phyloP scores from a whole-genome alignment of 1,140 invertebrate species.

The Pseudobourletiella spinata region DNA sequence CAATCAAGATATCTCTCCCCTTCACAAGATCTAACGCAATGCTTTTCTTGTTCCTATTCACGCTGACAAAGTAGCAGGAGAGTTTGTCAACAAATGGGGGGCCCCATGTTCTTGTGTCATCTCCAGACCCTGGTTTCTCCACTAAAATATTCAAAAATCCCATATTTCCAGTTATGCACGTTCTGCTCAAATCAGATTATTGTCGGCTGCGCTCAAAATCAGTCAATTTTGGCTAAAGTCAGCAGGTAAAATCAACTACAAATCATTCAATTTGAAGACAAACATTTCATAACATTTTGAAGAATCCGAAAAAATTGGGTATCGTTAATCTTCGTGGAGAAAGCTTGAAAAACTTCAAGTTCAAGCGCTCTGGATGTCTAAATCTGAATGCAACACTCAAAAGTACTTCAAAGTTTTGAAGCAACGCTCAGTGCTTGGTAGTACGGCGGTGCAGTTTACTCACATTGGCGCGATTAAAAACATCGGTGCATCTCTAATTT shows the following conservation, averaged over 20 bases:
- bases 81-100: conserved; percentile 75
- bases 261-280: background rate
- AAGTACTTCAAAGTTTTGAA: no score
- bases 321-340: conserved; percentile 5
- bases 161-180: background rate
- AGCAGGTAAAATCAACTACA: no score
- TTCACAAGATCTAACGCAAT: conserved; percentile 77
- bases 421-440: no score
- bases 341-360: conserved; percentile 79
- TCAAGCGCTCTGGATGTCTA: no score
- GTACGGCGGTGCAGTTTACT: no score
- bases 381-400: no score
- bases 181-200: background rate
- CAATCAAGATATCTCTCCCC: conserved; percentile 63
- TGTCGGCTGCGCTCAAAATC: no score
- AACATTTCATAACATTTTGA: conserved; percentile 11
- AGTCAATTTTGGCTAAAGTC: no score
- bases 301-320: background rate
- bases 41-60: conserved; percentile 95
- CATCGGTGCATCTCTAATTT: no score
- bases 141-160: conserved; percentile 40
- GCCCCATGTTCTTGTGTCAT: conserved; percentile 86
- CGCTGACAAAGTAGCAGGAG: conserved; percentile 72
- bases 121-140: conserved; percentile 67
- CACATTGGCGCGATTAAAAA: no score